These are phyloP conservation scores for Salvator merianae DNA, from an alignment of 2,113 vertebrate genomes.

Conservation along the genomic window DNA sequence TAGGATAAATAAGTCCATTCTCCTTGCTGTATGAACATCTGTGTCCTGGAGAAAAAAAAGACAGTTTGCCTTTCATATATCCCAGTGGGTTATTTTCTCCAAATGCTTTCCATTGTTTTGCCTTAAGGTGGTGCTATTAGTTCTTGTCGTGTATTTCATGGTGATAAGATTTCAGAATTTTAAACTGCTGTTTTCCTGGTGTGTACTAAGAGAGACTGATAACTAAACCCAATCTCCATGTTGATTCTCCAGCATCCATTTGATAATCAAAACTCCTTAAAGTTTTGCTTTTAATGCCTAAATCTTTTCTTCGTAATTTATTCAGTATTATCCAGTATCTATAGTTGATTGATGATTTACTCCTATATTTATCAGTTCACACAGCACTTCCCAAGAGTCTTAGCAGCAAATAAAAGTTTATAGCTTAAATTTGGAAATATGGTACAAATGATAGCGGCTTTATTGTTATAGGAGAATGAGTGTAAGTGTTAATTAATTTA, in stretches of 20 bases:
- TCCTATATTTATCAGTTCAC: neutral
- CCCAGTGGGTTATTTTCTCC: neutral
- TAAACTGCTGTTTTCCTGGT: neutral
- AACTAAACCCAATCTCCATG: neutral
- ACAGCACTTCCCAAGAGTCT: neutral
- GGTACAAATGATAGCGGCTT: neutral
- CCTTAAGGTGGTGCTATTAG: constrained; percentile 67
- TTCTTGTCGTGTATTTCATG: constrained; percentile 27
- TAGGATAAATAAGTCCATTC: too few relatives aligned
- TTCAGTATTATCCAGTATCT: neutral
- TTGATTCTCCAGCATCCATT: neutral
- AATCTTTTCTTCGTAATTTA: neutral
- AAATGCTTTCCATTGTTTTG: constrained; percentile 36
- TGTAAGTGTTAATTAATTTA: too few relatives aligned
- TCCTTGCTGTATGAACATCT: too few relatives aligned
- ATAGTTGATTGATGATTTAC: neutral
- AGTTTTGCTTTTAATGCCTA: neutral
- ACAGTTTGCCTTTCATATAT: too few relatives aligned
- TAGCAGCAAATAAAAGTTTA: neutral
- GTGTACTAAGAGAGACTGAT: neutral
- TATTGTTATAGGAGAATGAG: too few relatives aligned
- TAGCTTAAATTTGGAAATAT: neutral
- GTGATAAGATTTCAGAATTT: neutral
- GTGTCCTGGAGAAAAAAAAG: too few relatives aligned
- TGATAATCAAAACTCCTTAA: neutral